phyloP scores from a whole-genome alignment of 2,888 invertebrate species.

The Coelogynopora nodosa region DNA sequence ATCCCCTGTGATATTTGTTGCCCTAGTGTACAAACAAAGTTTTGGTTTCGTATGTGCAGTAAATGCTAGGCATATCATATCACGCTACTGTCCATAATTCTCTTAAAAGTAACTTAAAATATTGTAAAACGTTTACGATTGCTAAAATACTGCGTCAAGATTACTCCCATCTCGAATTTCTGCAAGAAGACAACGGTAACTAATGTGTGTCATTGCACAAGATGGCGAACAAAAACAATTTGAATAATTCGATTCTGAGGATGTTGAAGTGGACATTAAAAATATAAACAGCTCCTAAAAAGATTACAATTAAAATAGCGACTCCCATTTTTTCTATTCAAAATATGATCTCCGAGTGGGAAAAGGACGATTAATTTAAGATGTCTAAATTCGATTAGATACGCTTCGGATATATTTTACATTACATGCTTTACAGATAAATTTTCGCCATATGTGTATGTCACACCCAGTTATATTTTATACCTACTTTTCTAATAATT shows the following conservation, averaged over 20 bases:
- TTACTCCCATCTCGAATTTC: constrained; percentile 14
- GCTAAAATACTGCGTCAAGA: constrained; percentile 9
- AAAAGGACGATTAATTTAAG: not conserved
- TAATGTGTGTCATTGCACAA: constrained; percentile 16
- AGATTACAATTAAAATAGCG: constrained; percentile 2
- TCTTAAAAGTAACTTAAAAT: not conserved
- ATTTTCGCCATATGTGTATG: not conserved
- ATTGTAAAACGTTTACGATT: not conserved
- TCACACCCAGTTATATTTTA: not conserved
- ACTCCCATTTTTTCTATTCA: not conserved
- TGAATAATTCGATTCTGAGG: constrained; percentile 5
- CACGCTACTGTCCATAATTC: constrained; percentile 13
- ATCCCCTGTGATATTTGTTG: constrained; percentile 4
- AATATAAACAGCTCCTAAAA: constrained; percentile 7
- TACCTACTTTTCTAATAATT: not conserved
- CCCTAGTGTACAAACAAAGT: not conserved
- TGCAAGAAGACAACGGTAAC: constrained; percentile 3
- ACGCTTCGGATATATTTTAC: no score
- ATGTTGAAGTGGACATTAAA: not conserved
- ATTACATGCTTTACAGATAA: no score
- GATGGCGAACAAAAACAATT: not conserved
- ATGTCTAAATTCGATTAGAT: not conserved
- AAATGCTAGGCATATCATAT: not conserved
- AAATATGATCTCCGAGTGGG: not conserved
- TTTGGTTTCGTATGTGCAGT: constrained; percentile 7